A percentile compares a stretch with the other conserved stretches of the same genome.
Evolutionary conservation across 2,797 vertebrate genomes (phyloP).

Genomic region (Anguilla anguilla): DNA sequence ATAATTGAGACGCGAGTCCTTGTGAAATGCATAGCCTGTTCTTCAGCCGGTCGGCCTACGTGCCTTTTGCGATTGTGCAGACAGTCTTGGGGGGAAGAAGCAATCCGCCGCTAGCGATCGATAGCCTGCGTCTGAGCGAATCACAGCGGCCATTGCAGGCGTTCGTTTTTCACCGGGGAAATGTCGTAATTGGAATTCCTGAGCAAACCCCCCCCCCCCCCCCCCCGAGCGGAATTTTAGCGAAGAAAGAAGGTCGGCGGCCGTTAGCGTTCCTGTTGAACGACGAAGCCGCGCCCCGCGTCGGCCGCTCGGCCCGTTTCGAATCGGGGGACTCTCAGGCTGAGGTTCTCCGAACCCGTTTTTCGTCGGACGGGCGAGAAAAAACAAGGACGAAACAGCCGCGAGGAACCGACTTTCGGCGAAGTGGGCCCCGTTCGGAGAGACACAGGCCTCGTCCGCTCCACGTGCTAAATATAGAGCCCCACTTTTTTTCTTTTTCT

Average conservation of each 20-base stretch:
- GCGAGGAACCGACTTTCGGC: slow-evolving; percentile 40
- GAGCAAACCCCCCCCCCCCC: neutral
- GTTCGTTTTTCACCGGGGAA: neutral
- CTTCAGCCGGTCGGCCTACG: neutral
- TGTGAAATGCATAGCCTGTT: neutral
- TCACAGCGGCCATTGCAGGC: slow-evolving; percentile 1
- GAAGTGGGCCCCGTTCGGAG: slow-evolving; percentile 73
- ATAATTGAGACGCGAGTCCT: slow-evolving; percentile 2
- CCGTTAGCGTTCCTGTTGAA: neutral
- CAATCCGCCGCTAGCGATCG: neutral
- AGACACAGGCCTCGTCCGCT: slow-evolving; percentile 63
- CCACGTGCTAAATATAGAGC: slow-evolving; percentile 78
- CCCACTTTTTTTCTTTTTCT: slow-evolving; percentile 53
- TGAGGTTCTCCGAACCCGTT: neutral
- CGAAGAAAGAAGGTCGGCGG: neutral
- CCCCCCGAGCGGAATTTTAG: no score
- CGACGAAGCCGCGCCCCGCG: neutral
- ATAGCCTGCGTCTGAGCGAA: neutral
- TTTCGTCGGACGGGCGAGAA: slow-evolving; percentile 11
- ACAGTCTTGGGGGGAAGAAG: neutral
- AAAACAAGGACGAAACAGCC: slow-evolving; percentile 21
- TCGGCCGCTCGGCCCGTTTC: neutral
- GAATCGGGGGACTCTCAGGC: neutral
- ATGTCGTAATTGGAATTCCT: neutral
- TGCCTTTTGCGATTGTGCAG: neutral